Percentiles rank a stretch among this genome's conserved stretches.
These are phyloP conservation scores for Nymphalis io DNA, from an alignment of 1,140 invertebrate genomes.

Conservation along the genomic window DNA sequence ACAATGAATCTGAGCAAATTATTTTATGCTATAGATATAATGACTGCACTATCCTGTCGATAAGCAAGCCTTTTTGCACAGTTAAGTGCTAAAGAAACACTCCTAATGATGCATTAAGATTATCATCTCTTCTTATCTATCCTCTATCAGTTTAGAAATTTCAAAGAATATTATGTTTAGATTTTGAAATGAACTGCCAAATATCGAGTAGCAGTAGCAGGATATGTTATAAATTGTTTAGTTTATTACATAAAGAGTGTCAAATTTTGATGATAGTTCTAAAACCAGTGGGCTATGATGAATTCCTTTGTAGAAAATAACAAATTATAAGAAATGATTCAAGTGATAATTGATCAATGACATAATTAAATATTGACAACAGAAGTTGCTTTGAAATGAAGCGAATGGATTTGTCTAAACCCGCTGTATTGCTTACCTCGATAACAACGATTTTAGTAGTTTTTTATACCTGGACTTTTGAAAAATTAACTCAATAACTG, in stretches of 20 bases:
- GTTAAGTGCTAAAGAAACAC: no score
- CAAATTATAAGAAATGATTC: no score
- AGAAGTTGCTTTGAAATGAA: no score
- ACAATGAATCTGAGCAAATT: neutral
- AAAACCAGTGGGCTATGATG: neutral
- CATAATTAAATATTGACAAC: no score
- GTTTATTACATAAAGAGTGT: neutral
- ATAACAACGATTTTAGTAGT: slow-evolving; percentile 36
- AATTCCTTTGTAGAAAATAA: no score
- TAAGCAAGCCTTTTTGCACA: no score
- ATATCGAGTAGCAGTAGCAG: neutral
- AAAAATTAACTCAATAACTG: neutral
- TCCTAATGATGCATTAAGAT: no score
- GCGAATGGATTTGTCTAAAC: neutral
- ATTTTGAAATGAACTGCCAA: slow-evolving; percentile 1
- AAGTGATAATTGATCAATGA: no score
- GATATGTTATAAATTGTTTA: neutral
- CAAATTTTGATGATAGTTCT: slow-evolving; percentile 11
- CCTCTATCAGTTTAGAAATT: no score
- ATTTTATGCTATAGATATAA: no score
- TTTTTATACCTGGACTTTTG: slow-evolving; percentile 21
- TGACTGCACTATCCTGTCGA: no score
- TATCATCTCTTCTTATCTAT: no score
- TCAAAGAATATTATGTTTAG: neutral
- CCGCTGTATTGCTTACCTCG: slow-evolving; percentile 24